Conservation (phyloP, 2,113 vertebrate genomes). For the Cyanoliseus patagonus region DNA sequence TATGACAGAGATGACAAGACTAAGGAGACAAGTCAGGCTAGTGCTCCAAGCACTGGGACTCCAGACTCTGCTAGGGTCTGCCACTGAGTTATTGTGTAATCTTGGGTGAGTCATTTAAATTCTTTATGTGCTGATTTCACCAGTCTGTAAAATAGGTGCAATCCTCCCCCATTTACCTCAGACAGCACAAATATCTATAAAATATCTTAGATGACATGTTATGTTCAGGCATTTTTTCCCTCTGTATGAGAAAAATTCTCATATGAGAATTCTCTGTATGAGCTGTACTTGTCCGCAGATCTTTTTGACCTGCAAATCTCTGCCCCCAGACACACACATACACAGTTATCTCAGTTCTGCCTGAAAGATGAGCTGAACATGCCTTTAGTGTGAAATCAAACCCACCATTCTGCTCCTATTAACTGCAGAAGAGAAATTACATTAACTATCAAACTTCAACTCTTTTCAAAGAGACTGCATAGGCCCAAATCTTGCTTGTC, state of each 20-base stretch:
- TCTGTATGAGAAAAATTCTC: neutral
- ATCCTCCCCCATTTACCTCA: slow-evolving; percentile 45
- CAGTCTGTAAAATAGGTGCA: slow-evolving; percentile 43
- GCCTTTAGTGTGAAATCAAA: slow-evolving; percentile 30
- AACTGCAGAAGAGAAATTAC: neutral
- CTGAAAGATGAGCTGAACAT: slow-evolving; percentile 29
- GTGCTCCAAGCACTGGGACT: neutral
- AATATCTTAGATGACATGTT: slow-evolving; percentile 12
- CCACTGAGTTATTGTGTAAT: slow-evolving; percentile 13
- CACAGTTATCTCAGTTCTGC: neutral
- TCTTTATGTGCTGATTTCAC: slow-evolving; percentile 45
- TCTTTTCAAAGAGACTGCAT: neutral
- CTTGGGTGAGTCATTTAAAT: slow-evolving; percentile 37
- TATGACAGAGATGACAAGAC: neutral
- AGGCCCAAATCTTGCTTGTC: neutral
- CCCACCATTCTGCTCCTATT: neutral
- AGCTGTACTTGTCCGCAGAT: slow-evolving; percentile 19
- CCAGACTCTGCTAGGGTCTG: slow-evolving; percentile 21
- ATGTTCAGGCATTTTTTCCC: neutral
- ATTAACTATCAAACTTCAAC: neutral
- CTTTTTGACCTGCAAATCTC: slow-evolving; percentile 24
- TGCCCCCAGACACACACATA: neutral
- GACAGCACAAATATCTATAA: slow-evolving; percentile 43
- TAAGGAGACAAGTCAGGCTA: neutral
- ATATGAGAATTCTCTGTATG: neutral